Conservation (phyloP, 2,113 vertebrate genomes). For the Empidonax traillii region DNA sequence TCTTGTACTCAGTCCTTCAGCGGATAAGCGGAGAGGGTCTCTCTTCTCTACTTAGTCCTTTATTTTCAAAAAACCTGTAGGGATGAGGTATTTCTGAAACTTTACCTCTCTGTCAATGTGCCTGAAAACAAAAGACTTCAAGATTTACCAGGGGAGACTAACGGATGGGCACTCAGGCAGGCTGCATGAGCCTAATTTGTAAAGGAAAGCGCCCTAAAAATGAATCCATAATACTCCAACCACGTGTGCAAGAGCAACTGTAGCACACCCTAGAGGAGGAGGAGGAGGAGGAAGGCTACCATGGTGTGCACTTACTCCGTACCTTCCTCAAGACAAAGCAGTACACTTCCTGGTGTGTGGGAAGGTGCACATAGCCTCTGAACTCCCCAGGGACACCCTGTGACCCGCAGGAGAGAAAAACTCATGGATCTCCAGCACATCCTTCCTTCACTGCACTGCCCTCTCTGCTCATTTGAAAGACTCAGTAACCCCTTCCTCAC, state of each 20-base stretch:
- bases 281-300: neutral
- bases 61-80: neutral
- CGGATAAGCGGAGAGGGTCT: neutral
- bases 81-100: constrained; percentile 18
- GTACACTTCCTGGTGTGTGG: too few species aligned
- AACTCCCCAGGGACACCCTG: neutral
- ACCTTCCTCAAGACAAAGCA: neutral
- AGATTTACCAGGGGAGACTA: neutral
- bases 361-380: neutral
- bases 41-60: neutral
- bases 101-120: neutral
- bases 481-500: neutral
- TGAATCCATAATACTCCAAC: neutral
- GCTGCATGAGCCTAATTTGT: neutral
- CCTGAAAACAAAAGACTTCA: constrained; percentile 9
- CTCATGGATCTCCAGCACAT: neutral
- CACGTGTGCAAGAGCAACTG: neutral
- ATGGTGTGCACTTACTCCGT: neutral
- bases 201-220: neutral
- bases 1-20: neutral
- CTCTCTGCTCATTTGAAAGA: neutral
- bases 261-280: neutral
- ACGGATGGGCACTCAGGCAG: neutral
- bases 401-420: neutral
- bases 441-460: neutral